These are phyloP conservation scores for Acanthurus tractus DNA, from an alignment of 2,797 vertebrate genomes.

Conservation along the genomic window DNA sequence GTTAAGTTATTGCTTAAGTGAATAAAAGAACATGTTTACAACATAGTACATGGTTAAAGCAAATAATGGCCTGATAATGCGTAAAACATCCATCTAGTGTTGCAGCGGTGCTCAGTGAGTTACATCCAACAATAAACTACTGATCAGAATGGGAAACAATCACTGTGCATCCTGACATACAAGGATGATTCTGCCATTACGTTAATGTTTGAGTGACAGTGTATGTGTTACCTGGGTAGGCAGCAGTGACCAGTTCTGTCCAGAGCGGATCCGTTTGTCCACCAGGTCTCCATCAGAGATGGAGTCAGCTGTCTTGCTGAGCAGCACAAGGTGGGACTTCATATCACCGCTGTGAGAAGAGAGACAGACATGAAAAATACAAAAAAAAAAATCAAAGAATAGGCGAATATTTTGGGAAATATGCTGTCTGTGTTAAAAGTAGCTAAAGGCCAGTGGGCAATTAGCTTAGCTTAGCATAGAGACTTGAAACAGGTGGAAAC, in stretches of 20 bases:
- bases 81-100: too few species aligned
- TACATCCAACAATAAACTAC: too few species aligned
- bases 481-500: not conserved
- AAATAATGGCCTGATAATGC: too few species aligned
- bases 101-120: too few species aligned
- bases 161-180: not conserved
- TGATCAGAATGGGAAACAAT: not conserved
- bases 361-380: not conserved
- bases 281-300: constrained; percentile 97
- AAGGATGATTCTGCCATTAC: not conserved
- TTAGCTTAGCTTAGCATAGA: not conserved
- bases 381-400: not conserved
- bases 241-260: constrained; percentile 95
- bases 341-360: constrained; percentile 84
- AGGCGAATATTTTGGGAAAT: not conserved
- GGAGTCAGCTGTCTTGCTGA: constrained; percentile 96
- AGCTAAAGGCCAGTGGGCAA: not conserved
- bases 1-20: too few species aligned
- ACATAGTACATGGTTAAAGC: too few species aligned
- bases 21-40: too few species aligned
- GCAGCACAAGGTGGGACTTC: constrained; percentile 93
- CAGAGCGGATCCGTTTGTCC: constrained; percentile 92
- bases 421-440: not conserved
- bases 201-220: not conserved
- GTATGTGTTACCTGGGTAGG: constrained; percentile 91